A percentile compares a stretch with the other conserved stretches of the same genome.
Conservation (phyloP, 2,888 invertebrate genomes). For the Mechanitis mazaeus region DNA sequence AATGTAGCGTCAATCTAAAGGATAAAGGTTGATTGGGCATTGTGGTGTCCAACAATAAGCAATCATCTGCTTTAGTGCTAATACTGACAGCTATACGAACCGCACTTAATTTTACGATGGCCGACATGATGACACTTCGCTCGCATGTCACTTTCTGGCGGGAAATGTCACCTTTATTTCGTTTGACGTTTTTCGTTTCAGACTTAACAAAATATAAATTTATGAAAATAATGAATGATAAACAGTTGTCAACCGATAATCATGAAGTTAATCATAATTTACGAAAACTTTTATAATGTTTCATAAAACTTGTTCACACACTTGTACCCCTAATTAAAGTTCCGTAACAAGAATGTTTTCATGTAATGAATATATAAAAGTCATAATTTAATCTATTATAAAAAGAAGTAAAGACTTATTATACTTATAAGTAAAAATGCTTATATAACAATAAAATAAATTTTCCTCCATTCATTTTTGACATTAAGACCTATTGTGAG, state of each 20-base stretch:
- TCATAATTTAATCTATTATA: too few relatives aligned
- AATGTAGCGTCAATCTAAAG: constrained; percentile 40
- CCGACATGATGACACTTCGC: constrained; percentile 33
- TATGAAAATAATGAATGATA: not conserved
- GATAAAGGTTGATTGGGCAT: constrained; percentile 62
- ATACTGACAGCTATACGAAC: constrained; percentile 44
- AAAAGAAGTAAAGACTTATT: not conserved
- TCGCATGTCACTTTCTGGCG: constrained; percentile 33
- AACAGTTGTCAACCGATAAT: constrained; percentile 2
- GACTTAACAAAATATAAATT: not conserved
- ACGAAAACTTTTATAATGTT: not conserved
- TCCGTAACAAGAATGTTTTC: too few relatives aligned
- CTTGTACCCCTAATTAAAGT: too few relatives aligned
- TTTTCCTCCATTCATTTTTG: constrained; percentile 32
- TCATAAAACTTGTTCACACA: not conserved
- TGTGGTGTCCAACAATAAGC: constrained; percentile 61
- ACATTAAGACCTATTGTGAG: constrained; percentile 49
- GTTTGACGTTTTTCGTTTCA: constrained; percentile 6
- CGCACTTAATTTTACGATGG: constrained; percentile 46
- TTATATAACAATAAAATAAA: constrained; percentile 30
- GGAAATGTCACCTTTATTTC: constrained; percentile 7
- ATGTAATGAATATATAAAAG: too few relatives aligned
- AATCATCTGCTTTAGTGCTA: constrained; percentile 56
- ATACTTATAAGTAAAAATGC: not conserved
- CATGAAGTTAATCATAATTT: constrained; percentile 1